Conservation (phyloP, 2,797 vertebrate genomes). For the Phalloptychus januarius region DNA sequence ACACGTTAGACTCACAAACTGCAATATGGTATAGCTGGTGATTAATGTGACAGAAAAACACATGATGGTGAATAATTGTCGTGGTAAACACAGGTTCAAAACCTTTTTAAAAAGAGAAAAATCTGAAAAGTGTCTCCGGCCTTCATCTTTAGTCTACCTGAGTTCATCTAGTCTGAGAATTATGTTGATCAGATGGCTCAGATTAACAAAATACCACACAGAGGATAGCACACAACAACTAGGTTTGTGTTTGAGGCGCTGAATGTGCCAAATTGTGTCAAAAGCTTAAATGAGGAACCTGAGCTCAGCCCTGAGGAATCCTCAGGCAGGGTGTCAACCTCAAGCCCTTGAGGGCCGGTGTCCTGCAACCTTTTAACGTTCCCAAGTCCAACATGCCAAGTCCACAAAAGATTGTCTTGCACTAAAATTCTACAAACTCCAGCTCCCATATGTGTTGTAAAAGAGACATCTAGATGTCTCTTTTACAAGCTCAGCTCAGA, state of each 20-base stretch:
- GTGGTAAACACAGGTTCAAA: neutral
- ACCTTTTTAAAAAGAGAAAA: neutral
- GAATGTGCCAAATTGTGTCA: neutral
- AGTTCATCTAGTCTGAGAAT: neutral
- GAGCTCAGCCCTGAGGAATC: neutral
- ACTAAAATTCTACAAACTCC: neutral
- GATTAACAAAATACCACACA: neutral
- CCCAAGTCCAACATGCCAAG: neutral
- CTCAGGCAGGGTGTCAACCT: neutral
- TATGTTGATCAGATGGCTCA: neutral
- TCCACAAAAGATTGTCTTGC: neutral
- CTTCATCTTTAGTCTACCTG: neutral
- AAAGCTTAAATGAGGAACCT: neutral
- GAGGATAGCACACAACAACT: neutral
- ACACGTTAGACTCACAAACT: neutral
- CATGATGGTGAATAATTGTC: neutral
- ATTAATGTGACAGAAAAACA: neutral
- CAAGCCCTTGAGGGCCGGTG: neutral
- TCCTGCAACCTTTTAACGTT: neutral
- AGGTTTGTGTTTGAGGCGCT: neutral
- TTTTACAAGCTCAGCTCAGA: too few species aligned
- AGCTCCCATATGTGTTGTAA: neutral
- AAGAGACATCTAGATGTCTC: neutral
- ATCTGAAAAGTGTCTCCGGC: neutral
- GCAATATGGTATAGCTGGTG: neutral